phyloP scores from a whole-genome alignment of 2,797 vertebrate genomes.

The Meriones psammophilus region DNA sequence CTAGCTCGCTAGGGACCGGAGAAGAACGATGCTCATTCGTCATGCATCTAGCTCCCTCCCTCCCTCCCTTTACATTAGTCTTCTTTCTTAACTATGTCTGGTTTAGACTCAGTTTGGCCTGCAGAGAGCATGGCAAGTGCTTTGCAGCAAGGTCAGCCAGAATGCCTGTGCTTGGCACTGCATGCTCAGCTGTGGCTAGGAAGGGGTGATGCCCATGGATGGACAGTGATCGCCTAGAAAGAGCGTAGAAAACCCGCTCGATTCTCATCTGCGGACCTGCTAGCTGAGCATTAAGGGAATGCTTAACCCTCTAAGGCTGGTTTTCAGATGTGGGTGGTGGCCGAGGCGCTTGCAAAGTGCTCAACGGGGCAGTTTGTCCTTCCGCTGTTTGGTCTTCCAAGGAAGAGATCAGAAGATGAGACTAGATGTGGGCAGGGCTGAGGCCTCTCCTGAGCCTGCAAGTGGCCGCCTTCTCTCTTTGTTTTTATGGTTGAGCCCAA shows the following conservation, averaged over 20 bases:
- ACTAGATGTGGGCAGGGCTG: background rate
- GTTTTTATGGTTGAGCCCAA: background rate
- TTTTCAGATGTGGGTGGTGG: background rate
- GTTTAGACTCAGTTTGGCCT: slow-evolving; percentile 59
- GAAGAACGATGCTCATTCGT: background rate
- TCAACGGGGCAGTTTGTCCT: rapidly evolving
- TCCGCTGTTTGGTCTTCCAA: rapidly evolving
- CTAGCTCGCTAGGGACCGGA: background rate
- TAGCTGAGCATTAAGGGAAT: slow-evolving; percentile 22
- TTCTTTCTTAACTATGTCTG: slow-evolving; percentile 29
- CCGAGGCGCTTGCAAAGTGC: background rate
- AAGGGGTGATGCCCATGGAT: background rate
- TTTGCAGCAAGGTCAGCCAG: slow-evolving; percentile 8
- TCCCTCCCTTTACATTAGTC: background rate
- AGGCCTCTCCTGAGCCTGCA: background rate
- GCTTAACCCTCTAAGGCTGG: background rate
- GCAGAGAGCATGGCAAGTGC: background rate
- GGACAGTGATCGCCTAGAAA: background rate
- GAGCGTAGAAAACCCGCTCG: background rate
- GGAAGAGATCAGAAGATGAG: no score
- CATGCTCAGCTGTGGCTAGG: background rate
- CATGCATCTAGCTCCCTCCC: background rate
- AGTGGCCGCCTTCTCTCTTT: no score
- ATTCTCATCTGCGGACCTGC: background rate
- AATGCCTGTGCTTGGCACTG: background rate